A percentile compares a stretch with the other conserved stretches of the same genome.
phyloP scores from a whole-genome alignment of 2,888 invertebrate genomes.

The Eledona agricola region DNA sequence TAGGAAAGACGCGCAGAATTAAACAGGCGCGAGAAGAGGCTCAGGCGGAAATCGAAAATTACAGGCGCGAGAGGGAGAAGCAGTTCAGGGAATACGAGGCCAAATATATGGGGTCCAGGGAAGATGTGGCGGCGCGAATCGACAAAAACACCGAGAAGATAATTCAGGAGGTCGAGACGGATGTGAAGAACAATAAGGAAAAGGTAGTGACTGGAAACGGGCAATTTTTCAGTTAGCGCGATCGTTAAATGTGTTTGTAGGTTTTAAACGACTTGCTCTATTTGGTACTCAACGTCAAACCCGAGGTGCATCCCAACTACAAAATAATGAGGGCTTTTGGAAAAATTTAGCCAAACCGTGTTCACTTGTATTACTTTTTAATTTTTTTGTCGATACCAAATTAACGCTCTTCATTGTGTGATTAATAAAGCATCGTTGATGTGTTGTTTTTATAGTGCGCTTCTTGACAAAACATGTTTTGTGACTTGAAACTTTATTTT shows the following conservation, averaged over 20 bases:
- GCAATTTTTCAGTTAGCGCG: not conserved
- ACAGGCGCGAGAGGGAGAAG: constrained; percentile 57
- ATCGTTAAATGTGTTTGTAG: constrained; percentile 49
- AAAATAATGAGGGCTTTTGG: constrained; percentile 42
- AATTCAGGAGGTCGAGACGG: constrained; percentile 52
- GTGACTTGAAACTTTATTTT: no score
- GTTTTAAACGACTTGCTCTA: constrained; percentile 55
- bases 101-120: constrained; percentile 59
- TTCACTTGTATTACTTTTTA: not conserved
- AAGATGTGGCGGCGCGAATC: constrained; percentile 59
- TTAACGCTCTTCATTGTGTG: no score
- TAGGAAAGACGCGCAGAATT: constrained; percentile 59
- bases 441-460: no score
- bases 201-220: constrained; percentile 44
- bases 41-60: constrained; percentile 59
- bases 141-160: constrained; percentile 57
- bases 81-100: constrained; percentile 60
- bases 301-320: constrained; percentile 58
- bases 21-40: constrained; percentile 62
- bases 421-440: no score
- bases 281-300: constrained; percentile 53
- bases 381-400: no score
- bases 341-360: constrained; percentile 22
- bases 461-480: no score
- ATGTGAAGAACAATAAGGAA: constrained; percentile 55